phyloP scores from a whole-genome alignment of 2,113 vertebrate genomes.

The Plecotus auritus region DNA sequence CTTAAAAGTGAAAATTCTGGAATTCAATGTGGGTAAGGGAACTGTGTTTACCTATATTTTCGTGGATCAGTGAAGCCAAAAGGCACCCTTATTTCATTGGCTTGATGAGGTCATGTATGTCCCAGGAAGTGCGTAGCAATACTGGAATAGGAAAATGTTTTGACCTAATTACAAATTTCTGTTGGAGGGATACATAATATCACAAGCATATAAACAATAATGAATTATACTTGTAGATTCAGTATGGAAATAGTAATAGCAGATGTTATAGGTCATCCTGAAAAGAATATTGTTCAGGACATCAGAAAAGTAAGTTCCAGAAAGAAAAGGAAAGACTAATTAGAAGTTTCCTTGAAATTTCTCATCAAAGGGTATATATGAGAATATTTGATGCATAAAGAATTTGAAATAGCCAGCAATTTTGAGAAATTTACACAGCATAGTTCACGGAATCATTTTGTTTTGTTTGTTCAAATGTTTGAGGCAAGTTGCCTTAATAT shows the following conservation, averaged over 20 bases:
- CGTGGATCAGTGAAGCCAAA: background rate
- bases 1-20: background rate
- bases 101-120: background rate
- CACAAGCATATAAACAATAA: background rate
- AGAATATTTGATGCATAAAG: background rate
- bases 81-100: background rate
- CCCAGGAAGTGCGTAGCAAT: background rate
- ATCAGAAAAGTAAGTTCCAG: background rate
- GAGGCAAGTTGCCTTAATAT: background rate
- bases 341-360: conserved; percentile 19
- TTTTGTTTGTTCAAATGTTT: background rate
- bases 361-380: background rate
- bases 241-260: background rate
- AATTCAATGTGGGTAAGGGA: background rate
- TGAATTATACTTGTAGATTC: background rate
- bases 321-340: background rate
- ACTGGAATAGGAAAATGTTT: background rate
- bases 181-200: background rate
- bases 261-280: background rate
- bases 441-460: background rate
- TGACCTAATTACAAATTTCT: background rate
- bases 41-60: background rate
- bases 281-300: background rate
- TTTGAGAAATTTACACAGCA: background rate
- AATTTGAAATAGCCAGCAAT: background rate